These are phyloP conservation scores for Delichon dasypus DNA, from an alignment of 2,797 vertebrate genomes.

Conservation along the genomic window DNA sequence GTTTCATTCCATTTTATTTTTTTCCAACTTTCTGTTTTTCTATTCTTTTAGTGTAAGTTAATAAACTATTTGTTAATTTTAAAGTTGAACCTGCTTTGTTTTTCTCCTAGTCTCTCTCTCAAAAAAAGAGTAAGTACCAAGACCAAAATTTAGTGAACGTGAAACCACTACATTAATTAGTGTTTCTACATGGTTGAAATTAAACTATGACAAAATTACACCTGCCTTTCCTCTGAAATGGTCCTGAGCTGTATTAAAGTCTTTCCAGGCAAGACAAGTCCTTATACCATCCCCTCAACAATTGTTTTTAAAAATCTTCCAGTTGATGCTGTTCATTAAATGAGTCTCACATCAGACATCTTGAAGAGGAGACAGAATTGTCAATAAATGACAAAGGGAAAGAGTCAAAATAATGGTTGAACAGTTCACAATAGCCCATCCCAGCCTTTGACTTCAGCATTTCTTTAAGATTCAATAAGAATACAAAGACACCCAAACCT, in stretches of 20 bases:
- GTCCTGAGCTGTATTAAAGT: neutral
- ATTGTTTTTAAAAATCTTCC: neutral
- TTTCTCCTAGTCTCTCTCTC: too few species aligned
- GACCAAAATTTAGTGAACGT: too few species aligned
- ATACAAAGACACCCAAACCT: rapidly evolving
- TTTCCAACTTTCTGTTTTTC: too few species aligned
- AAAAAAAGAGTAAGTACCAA: too few species aligned
- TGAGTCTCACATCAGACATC: neutral
- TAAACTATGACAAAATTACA: too few species aligned
- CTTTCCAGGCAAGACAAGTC: neutral
- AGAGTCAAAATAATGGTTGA: neutral
- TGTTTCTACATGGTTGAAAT: too few species aligned
- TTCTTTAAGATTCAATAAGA: neutral
- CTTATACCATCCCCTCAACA: neutral
- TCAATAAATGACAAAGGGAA: neutral
- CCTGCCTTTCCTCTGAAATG: neutral
- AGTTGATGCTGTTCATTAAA: neutral
- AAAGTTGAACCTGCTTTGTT: too few species aligned
- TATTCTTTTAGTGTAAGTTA: too few species aligned
- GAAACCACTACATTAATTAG: too few species aligned
- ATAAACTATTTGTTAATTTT: too few species aligned
- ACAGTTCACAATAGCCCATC: neutral
- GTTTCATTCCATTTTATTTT: too few species aligned
- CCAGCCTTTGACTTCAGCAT: neutral
- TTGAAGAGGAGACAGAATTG: neutral